Base-by-base conservation (phyloP, 1,140 invertebrate genomes). In the Conopomorpha cramerella region DNA sequence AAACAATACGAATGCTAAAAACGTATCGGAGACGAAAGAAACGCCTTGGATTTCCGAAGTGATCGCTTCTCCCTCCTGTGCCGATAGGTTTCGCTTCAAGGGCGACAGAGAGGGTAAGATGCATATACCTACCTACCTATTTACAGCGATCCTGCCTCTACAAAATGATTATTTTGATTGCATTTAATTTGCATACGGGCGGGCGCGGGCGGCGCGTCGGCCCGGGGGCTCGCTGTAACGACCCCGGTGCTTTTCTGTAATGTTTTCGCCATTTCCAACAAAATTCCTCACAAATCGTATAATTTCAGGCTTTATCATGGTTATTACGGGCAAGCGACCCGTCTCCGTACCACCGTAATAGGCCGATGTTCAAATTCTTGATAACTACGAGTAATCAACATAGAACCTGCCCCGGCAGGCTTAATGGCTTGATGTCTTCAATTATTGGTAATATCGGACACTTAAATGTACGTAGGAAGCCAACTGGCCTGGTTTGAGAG, bases 251-350 rank as follows among this genome's bases (percentile, higher is more conserved):
- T 70, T 72, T 72, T 64, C 63, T 65, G 63, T 70, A 72, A 74
- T 74, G 62, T 72, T 74, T 74, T 74, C 70, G 67, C 70, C 65
- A 67, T 74, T 74, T 72, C 55, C 63, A 74, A 68, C 65, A 70
- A 71, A 74, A 71, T 74, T 74, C 66, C 70, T 38, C 50, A 64
- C 70, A 72, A 74, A 74, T 74, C 61, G 51, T 74, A 74, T 74
- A 74, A 74, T 74, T 65, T 74, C 58, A 55, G 65, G 49, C 53
- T 64, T 71, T 54, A 74, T 71, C 63, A 74, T 68, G 51, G 58
- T 72, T 66, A 72, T 74, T 74, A 71, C 57, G 62, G 59, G 55
- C 58, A 60, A 65, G 59, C 55, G 59, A 49, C 57, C 49, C 52
- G 58, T 54, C 52, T 41, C 53, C 57, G 56, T 51, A 58, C 48